Base-by-base conservation (phyloP, 2,888 invertebrate genomes). In the Omphaloscelis lunosa region DNA sequence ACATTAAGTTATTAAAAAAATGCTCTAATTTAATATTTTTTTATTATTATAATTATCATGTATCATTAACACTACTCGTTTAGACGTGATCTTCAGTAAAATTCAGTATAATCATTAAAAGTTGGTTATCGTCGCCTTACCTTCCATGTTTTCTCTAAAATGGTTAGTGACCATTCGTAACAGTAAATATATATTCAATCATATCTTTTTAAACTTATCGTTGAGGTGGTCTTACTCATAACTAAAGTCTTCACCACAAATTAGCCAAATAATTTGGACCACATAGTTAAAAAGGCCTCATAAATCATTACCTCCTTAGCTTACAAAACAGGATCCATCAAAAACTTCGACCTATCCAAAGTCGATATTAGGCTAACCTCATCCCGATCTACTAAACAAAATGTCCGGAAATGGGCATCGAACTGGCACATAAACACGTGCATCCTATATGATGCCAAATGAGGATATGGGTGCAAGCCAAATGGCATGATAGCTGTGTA, bases 331-430 rank as follows among this genome's bases (percentile, higher is more conserved):
- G 75, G 75, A 84, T 61, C 65, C n/a, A 74, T 79, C 58, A 71
- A 78, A 75, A 66, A 67, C 66, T 53, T 62, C 66, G 39, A 58
- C n/a, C n/a, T 23, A 29, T 67, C 72, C 23, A 48, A 75, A 72
- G 51, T 34, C 59, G 56, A 53, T 51, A 69, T 74, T 58, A 72
- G 72, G 75, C 63, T 61, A 56, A 79, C 87, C 88, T 77, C 87
- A 82, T 86, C 75, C 79, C 73, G 59, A 41, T 34, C 56, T 41
- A 11, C 56, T 78, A 87, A 87, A 87, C 82, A 82, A 78, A 77
- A 45, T 75, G 68, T 82, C 68, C 75, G 81, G 75, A 85, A 83
- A 79, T 75, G 86, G 80, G 72, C 58, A 76, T 88, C 83, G 84
- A 79, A 86, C 84, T 70, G 67, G 51, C 48, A 27, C 58, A 83